Evolutionary conservation across 2,113 vertebrate species (phyloP), one percentile per base, ranked within the genome.

Genomic region (Dicaeum eximium): DNA sequence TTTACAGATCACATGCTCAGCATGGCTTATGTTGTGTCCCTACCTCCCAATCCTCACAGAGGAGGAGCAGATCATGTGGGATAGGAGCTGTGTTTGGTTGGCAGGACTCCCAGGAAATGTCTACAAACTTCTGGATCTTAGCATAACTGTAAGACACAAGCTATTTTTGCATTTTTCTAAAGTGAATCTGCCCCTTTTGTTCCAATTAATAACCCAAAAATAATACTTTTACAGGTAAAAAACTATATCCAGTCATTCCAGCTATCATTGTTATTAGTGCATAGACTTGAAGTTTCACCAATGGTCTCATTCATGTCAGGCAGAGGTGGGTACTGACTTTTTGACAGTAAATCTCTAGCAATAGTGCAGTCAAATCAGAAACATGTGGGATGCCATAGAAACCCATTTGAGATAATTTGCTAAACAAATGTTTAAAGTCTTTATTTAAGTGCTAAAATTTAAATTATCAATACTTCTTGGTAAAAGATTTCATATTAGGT

Each of bases 71-170:
- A 75, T 90, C 88, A 73, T 61, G 74, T 80, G 74, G 65, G 58
- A 86, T 51, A 75, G 57, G 70, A 89, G 56, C 69, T 67, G 40
- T 60, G 54, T 58, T 88, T n/a, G 18, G n/a, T 38, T 94, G 92
- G 93, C 95, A 92, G 50, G 11, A 15, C 28, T 93, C 96, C 81
- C 90, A 77, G 74, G 88, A 94, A 92, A 82, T 50, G 79, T 79
- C 82, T 82, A 69, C 85, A 69, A 77, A 82, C 66, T 82, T 90
- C 88, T 93, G 75, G 66, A 66, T 70, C 50, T 82, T 77, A 79
- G 42, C 44, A 19, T 57, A 85, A 67, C 21, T 67, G 37, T 90
- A 69, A 57, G 35, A 80, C 27, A 47, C 8, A 33, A 86, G 42
- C 38, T 94, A 73, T 86, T 92, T 86, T 73, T 80, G 30, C 45